phyloP scores from a whole-genome alignment of 2,113 vertebrate species.

The Sylvilagus bachmani region DNA sequence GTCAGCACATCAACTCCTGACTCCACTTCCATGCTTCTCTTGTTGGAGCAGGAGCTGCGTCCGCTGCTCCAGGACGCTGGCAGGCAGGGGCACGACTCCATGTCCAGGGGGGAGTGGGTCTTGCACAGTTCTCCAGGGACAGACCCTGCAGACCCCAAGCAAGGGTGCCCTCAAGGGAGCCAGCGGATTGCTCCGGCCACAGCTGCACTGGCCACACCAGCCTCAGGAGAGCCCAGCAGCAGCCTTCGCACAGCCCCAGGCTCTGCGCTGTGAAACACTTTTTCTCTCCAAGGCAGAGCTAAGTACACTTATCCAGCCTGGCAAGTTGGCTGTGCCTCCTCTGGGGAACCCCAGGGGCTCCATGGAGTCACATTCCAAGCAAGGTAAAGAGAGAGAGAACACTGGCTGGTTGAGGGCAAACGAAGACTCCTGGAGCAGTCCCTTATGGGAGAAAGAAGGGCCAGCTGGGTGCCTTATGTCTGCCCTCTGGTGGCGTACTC shows the following conservation, averaged over 20 bases:
- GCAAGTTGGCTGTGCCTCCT: neutral
- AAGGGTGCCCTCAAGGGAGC: neutral
- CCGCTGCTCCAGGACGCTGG: neutral
- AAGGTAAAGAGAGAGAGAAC: neutral
- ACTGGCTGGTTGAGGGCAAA: neutral
- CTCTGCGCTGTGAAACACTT: neutral
- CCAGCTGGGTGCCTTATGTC: neutral
- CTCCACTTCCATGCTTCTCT: neutral
- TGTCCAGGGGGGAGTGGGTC: neutral
- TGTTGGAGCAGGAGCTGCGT: neutral
- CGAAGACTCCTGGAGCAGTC: too few species aligned
- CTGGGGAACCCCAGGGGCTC: neutral
- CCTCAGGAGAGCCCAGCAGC: neutral
- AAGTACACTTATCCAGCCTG: neutral
- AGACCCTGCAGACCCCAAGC: neutral
- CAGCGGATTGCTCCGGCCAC: neutral
- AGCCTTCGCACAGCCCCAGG: neutral
- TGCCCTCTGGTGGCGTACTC: constrained; percentile 29
- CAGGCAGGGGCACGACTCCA: neutral
- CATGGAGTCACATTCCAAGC: neutral
- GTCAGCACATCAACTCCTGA: neutral
- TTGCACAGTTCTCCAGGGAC: neutral
- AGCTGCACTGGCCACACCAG: accelerated
- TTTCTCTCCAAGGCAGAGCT: neutral
- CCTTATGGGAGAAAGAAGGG: neutral